Base-by-base conservation (phyloP, 2,888 invertebrate species). In the Myopa testacea region DNA sequence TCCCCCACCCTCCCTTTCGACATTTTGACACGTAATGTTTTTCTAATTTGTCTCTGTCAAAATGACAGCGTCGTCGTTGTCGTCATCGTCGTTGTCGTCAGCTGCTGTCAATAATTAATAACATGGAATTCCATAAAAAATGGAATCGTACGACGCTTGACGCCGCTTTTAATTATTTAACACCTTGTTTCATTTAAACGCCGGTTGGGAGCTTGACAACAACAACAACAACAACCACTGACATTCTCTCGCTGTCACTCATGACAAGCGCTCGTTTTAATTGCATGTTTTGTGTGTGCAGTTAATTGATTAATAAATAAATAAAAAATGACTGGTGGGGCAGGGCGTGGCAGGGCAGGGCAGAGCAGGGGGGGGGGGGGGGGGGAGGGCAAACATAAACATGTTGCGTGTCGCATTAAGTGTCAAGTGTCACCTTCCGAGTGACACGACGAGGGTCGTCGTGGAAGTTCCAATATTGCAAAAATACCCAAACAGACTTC, bases 231-330 rank as follows among this genome's bases (percentile, higher is more conserved):
- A 65, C 26, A 26, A 26, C 26, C 1, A 75, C 45, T 75, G 63
- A 50, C 69, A 69, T 50, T n/a, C 55, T n/a, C 69, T 50, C 19
- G 69, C 69, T 69, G 69, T 69, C 69, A 50, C 38, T 69, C 45
- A 50, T 69, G 69, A 69, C 69, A 69, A 45, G 52, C 69, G 69
- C 52, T 50, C 19, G 19, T 26, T 45, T 69, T 50, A 50, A 45
- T 69, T 50, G 19, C 14, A 69, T 50, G 34, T 69, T 52, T 50
- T 50, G 12, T 67, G 67, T 4, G 26, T 50, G 69, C 19, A 12
- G 34, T 69, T 69, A 69, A 69, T 69, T 69, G 69, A 69, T 69
- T 50, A 69, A 50, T 50, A 45, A 52, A 50, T 69, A 19, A 37
- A 37, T 40, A 40, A 40, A n/a, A 67, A 38, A 63, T 34, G 37